Percentiles rank a stretch among this genome's conserved stretches.
These are phyloP conservation scores for Platysternon megacephalum DNA, from an alignment of 2,113 vertebrate species.

Conservation along the genomic window DNA sequence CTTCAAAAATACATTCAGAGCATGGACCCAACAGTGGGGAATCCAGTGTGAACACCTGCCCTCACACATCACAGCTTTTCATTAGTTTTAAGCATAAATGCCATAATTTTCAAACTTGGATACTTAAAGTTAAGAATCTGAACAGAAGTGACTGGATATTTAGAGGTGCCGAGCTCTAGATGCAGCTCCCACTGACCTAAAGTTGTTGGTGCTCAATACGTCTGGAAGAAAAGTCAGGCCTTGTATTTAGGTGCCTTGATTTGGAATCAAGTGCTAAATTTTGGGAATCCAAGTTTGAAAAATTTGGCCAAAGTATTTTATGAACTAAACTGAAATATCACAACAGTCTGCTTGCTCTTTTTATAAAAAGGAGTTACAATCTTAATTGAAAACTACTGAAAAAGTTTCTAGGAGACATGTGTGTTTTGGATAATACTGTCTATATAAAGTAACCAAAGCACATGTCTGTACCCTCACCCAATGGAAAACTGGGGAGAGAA, in stretches of 20 bases:
- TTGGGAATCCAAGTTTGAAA: background rate
- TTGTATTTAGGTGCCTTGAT: fast-evolving
- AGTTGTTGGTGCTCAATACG: background rate
- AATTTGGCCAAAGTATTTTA: background rate
- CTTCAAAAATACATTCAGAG: background rate
- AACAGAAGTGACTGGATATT: background rate
- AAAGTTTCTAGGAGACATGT: background rate
- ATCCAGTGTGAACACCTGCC: background rate
- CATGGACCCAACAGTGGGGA: background rate
- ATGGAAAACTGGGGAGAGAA: background rate
- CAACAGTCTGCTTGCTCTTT: background rate
- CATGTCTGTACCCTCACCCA: fast-evolving
- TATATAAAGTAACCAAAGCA: fast-evolving
- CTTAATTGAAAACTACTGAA: background rate
- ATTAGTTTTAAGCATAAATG: background rate
- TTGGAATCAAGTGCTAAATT: background rate
- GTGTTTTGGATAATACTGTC: fast-evolving
- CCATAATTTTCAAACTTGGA: fast-evolving
- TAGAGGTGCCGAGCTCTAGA: background rate
- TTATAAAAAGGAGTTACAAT: background rate
- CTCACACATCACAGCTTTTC: background rate
- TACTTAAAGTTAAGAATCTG: background rate
- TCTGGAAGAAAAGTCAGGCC: background rate
- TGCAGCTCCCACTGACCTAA: background rate
- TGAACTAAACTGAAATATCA: background rate